Evolutionary conservation across 1,140 invertebrate species (phyloP), one percentile per base, ranked within the genome.

Genomic region (Steinernema khuongi): DNA sequence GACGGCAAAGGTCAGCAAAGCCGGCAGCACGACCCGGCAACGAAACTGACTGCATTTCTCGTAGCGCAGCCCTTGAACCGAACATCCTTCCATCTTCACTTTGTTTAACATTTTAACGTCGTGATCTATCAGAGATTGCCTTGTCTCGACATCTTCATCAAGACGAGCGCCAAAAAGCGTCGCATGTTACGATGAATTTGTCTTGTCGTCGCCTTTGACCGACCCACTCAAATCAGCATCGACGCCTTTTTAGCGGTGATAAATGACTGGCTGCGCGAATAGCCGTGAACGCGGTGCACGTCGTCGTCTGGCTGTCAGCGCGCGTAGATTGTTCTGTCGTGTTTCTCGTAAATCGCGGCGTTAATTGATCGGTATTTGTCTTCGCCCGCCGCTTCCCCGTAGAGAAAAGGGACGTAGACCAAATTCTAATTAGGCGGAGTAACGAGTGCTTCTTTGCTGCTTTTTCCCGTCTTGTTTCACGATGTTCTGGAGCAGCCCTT

Each of bases 391-490:
- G 50, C 4, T 14, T 4, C 14, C 11, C 14, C 50, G 50, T 60
- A 4, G 19, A 22, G 19, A 22, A 26, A 60, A 60, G 50, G 22
- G 50, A 26, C 14, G 50, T 7, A 11, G 11, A 60, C 50, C 50
- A 22, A 60, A 60, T 60, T 60, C 50, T 60, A 60, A 60, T 60
- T 60, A 60, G 50, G 50, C 50, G 50, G 50, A 60, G 50, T 60
- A 60, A 17, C 7, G 50, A 22, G 50, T 11, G 50, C 50, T 60
- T 60, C 26, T 60, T 60, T 22, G 14, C 26, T 11, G 50, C 50
- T 60, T 60, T 60, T 60, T 60, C 50, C 26, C 26, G 50, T 60
- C 50, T 60, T 14, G 50, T 60, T 60, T 60, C 50, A 22, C 11
- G 26, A 60, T 11, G 22, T 60, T 11, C 11, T 41, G 7, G 36